Conservation (phyloP, 1,140 invertebrate species). For the Trachymyrmex cornetzi region DNA sequence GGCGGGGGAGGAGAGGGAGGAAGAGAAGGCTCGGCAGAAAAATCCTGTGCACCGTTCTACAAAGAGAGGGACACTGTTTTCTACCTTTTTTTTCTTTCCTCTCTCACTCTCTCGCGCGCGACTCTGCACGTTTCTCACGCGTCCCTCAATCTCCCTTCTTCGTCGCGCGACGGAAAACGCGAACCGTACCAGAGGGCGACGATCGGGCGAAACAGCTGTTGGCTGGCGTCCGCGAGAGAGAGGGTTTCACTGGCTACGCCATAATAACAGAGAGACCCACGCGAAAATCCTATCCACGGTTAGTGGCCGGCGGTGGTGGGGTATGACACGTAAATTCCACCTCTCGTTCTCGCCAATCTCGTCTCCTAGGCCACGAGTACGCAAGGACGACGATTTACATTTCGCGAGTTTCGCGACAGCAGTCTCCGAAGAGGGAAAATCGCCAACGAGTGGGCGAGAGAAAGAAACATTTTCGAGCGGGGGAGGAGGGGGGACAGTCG, state of each 20-base stretch:
- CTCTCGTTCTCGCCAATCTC: background rate
- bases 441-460: background rate
- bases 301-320: slow-evolving; percentile 63
- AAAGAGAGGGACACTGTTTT: slow-evolving; percentile 1
- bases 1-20: background rate
- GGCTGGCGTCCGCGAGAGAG: slow-evolving; percentile 76
- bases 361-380: slow-evolving; percentile 55
- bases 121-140: background rate
- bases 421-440: slow-evolving; percentile 52
- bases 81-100: background rate
- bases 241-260: slow-evolving; percentile 63
- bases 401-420: slow-evolving; percentile 56
- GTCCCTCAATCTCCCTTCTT: slow-evolving; percentile 12
- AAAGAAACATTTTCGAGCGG: slow-evolving; percentile 2
- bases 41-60: background rate
- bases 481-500: background rate
- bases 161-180: slow-evolving; percentile 46
- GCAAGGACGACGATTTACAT: slow-evolving; percentile 71
- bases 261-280: slow-evolving; percentile 61
- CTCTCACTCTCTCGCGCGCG: background rate
- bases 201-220: slow-evolving; percentile 83
- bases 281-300: slow-evolving; percentile 55
- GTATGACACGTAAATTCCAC: slow-evolving; percentile 74
- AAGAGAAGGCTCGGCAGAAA: slow-evolving; percentile 14
- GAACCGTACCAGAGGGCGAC: slow-evolving; percentile 69